A percentile compares a stretch with the other conserved stretches of the same genome.
These are phyloP conservation scores for Prosopocoilus inquinatus DNA, from an alignment of 2,888 invertebrate species.

Conservation along the genomic window DNA sequence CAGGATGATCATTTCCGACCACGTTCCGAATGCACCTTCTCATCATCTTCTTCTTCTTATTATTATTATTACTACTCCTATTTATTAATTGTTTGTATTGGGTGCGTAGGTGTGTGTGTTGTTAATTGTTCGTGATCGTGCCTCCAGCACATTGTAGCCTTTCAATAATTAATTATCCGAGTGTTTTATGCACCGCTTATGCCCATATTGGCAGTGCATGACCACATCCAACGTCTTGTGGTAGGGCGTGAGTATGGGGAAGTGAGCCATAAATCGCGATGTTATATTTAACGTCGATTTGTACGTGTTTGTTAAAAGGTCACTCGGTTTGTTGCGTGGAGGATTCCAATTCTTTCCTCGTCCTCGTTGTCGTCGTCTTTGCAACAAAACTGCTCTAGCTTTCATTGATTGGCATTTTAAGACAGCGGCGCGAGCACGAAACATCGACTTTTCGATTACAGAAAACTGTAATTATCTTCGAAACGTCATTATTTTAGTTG, in stretches of 20 bases:
- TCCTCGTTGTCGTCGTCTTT: too few relatives aligned
- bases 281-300: not conserved
- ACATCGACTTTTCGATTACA: too few relatives aligned
- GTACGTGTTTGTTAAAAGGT: not conserved
- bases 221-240: constrained; percentile 7
- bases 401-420: too few relatives aligned
- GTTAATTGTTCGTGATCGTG: constrained; percentile 14
- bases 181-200: not conserved
- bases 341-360: too few relatives aligned
- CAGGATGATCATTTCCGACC: too few relatives aligned
- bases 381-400: too few relatives aligned
- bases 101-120: constrained; percentile 5
- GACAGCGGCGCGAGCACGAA: too few relatives aligned
- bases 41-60: not conserved
- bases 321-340: not conserved
- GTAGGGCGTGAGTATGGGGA: not conserved
- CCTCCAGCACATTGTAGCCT: constrained; percentile 5
- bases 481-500: too few relatives aligned
- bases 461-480: too few relatives aligned
- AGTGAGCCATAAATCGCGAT: not conserved
- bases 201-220: constrained; percentile 14
- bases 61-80: too few relatives aligned
- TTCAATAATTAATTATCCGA: not conserved
- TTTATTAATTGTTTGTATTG: constrained; percentile 5
- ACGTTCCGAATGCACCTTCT: too few relatives aligned